Percentiles rank a stretch among this genome's conserved stretches.
Evolutionary conservation across 2,113 vertebrate species (phyloP).

Genomic region (Nothobranchius kuhntae): DNA sequence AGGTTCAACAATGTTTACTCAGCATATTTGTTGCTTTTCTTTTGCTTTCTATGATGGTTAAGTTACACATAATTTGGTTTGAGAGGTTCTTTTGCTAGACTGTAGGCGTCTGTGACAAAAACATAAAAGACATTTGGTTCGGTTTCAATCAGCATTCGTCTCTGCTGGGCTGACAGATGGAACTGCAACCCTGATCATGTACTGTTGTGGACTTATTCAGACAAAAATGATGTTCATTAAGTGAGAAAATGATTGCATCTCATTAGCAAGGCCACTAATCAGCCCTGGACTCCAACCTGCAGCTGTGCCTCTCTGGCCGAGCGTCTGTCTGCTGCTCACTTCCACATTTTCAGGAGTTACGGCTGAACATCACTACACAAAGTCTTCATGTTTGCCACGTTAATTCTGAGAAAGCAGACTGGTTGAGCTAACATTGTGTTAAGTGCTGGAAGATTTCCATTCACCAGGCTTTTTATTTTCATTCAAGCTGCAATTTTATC

Average conservation of each 20-base stretch:
- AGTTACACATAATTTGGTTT: background rate
- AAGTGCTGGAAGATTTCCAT: no score
- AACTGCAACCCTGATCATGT: slow-evolving; percentile 5
- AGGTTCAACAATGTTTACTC: background rate
- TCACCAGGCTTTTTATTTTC: no score
- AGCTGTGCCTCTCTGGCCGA: slow-evolving; percentile 16
- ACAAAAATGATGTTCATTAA: slow-evolving; percentile 26
- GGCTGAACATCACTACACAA: no score
- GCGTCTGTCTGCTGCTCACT: background rate
- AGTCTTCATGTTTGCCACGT: background rate
- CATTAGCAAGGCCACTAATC: slow-evolving; percentile 31
- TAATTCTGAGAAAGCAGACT: background rate
- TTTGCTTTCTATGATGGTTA: background rate
- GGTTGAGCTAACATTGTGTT: no score
- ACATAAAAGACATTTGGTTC: background rate
- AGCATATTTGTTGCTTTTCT: background rate
- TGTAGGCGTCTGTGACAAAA: background rate
- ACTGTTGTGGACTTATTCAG: slow-evolving; percentile 12
- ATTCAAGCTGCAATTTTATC: no score
- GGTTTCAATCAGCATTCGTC: slow-evolving; percentile 4
- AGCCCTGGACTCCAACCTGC: slow-evolving; percentile 21
- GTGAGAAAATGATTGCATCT: slow-evolving; percentile 25
- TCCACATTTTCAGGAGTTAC: background rate
- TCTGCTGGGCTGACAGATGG: slow-evolving; percentile 7
- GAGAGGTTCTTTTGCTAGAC: background rate